Evolutionary conservation across 2,888 invertebrate genomes (phyloP), one percentile per base, ranked within the genome.

Genomic region (Euzophera pinguis): DNA sequence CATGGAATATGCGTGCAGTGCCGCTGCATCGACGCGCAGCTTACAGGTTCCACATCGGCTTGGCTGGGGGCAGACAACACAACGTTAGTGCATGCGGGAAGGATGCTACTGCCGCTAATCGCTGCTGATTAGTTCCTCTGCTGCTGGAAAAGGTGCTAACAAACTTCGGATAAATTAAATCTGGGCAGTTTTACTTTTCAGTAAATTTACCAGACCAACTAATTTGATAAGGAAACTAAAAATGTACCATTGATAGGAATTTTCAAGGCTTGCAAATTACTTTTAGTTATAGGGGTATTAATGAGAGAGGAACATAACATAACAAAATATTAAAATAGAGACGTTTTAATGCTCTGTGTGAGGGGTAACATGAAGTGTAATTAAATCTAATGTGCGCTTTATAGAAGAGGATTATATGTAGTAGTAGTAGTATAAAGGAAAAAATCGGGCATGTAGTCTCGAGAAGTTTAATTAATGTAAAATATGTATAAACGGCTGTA

Each of bases 1-100:
- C 87, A 87, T 87, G 88, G 87, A 86, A 87, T 88, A 87, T 81
- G 84, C 81, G 88, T 82, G 85, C 84, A 77, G 84, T 73, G 80
- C 80, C 76, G 81, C 78, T 71, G 81, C 81, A 84, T 73, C 75
- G 83, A 71, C 59, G 76, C 66, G 72, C 72, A 73, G 81, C 75
- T 83, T 87, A 88, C 81, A 87, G 73, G 77, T 81, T 86, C 90
- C 87, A 84, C 79, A 73, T 62, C 70, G 88, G 89, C 84, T 83
- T 79, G 85, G 84, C 90, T 90, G 90, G 73, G 87, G 87, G 84
- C 84, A 87, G 81, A 85, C 77, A 77, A 84, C 75, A 81, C 76
- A 63, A 61, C 73, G 88, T 89, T 85, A 89, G 84, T 77, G 83
- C 88, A 87, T 87, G 88, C 88, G 78, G 78, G 75, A 57, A 52